These are phyloP conservation scores for Mormyrus hasselquistii DNA, from an alignment of 2,797 vertebrate genomes.

Conservation along the genomic window DNA sequence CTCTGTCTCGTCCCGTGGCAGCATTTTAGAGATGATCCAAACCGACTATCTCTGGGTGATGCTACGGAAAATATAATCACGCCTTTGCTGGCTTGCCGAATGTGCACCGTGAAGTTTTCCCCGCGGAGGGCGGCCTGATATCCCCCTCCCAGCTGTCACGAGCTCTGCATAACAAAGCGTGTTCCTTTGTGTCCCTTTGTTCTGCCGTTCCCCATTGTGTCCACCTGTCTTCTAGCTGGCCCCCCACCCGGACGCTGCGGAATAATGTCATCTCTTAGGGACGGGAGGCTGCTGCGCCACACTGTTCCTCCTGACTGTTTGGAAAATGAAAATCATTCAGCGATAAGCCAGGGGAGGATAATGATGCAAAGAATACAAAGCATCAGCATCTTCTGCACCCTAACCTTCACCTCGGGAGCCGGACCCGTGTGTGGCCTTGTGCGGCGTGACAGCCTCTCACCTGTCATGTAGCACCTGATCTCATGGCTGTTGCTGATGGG, in stretches of 20 bases:
- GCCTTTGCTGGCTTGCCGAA: not conserved
- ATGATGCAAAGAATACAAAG: slow-evolving; percentile 13
- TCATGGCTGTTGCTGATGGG: slow-evolving; percentile 90
- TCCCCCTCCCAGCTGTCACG: slow-evolving; percentile 46
- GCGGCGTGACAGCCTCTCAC: slow-evolving; percentile 52
- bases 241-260: slow-evolving; percentile 47
- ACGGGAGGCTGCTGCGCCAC: slow-evolving; percentile 44
- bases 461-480: slow-evolving; percentile 98
- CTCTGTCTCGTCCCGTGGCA: not conserved
- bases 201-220: slow-evolving; percentile 52
- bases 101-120: not conserved
- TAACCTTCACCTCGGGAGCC: not conserved
- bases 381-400: not conserved
- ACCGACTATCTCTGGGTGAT: not conserved
- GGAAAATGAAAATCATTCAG: slow-evolving; percentile 42
- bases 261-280: slow-evolving; percentile 54
- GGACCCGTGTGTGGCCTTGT: not conserved
- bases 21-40: not conserved
- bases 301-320: slow-evolving; percentile 50
- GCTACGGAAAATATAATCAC: not conserved
- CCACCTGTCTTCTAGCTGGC: slow-evolving; percentile 53
- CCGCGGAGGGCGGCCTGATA: slow-evolving; percentile 4
- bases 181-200: slow-evolving; percentile 45
- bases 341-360: slow-evolving; percentile 3
- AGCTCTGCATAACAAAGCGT: slow-evolving; percentile 43